These are phyloP conservation scores for Aotus griseimembra DNA, from an alignment of 2,797 vertebrate genomes.

Conservation along the genomic window DNA sequence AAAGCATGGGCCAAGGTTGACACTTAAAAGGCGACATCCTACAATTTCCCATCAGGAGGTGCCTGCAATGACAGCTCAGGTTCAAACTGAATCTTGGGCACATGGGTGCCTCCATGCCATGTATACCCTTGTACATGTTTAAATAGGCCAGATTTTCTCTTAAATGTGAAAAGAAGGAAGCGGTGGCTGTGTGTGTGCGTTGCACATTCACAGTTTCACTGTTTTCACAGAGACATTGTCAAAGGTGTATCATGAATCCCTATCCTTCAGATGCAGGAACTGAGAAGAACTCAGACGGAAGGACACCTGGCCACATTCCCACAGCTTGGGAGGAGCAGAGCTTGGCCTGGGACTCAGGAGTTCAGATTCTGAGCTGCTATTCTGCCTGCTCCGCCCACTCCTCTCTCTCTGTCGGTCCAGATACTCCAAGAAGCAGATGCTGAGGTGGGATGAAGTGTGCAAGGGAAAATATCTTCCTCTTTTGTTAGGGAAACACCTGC, in stretches of 20 bases:
- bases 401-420: rapidly evolving
- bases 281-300: background rate
- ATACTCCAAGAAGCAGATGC: background rate
- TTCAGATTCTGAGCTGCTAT: background rate
- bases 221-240: background rate
- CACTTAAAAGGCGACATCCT: background rate
- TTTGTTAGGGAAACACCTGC: background rate
- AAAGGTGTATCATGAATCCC: background rate
- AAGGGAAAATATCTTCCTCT: background rate
- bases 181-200: rapidly evolving
- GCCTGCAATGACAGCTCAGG: background rate
- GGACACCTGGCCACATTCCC: background rate
- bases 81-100: background rate
- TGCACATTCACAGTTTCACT: background rate
- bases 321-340: background rate
- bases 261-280: background rate
- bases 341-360: background rate
- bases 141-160: background rate
- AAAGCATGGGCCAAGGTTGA: background rate
- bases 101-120: background rate
- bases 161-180: background rate
- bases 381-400: no score
- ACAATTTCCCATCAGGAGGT: background rate
- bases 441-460: background rate
- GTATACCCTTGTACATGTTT: background rate